Evolutionary conservation across 2,888 invertebrate species (phyloP), one percentile per base, ranked within the genome.

Genomic region (Cloeon dipterum): DNA sequence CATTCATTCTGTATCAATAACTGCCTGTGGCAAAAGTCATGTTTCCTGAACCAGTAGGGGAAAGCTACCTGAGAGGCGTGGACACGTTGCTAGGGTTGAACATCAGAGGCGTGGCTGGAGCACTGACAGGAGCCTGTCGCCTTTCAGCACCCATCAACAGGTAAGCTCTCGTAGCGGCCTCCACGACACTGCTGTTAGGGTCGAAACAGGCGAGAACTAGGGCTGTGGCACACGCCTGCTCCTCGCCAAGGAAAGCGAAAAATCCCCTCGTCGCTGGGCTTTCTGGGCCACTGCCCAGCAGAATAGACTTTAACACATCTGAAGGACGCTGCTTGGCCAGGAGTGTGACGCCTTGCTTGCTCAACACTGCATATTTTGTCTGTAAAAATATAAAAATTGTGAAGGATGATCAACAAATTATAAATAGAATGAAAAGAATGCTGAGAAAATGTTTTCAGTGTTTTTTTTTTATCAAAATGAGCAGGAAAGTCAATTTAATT

Each of bases 141-240:
- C 14, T 65, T 49, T 88, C 86, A 1, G 83, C 82, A 18, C 94
- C 93, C 52, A 85, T 89, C 43, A 86, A 59, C 57, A 91, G 83
- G 58, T 91, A 88, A 0, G 91, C 88, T 46, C 85, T 71, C 1
- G 85, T 76, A 0, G 93, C 91, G 76, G 83, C 79, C 50, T 88
- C 78, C 35, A 76, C 70, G 2, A 70, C 55, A 14, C 5, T 29
- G 10, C 64, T 62, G 14, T 58, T 52, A 40, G 59, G 58, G 39
- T 67, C 64, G 37, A 78, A 71, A 40, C 86, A 88, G 0, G 91
- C 88, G 40, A 94, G 56, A 46, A 82, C 71, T 32, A 93, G 61
- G 38, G 83, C 78, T 26, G 82, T 85, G 1, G 83, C 83, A 55
- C 88, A 91, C 0, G 88, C 89, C 56, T 93, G 88, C 37, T 81